phyloP scores from a whole-genome alignment of 2,888 invertebrate genomes.

The Tetramorium bicarinatum region DNA sequence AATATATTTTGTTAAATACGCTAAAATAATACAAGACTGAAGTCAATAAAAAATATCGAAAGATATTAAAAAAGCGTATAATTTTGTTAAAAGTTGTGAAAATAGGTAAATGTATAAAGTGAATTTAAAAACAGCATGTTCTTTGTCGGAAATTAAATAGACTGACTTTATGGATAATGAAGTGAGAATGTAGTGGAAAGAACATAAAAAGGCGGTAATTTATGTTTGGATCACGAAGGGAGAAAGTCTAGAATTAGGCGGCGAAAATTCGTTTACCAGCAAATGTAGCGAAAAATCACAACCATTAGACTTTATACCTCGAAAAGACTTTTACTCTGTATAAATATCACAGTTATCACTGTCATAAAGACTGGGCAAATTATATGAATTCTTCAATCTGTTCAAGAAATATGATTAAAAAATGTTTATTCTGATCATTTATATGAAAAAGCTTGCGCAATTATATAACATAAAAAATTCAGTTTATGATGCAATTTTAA shows the following conservation, averaged over 20 bases:
- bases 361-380: background rate
- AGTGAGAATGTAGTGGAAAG: conserved; percentile 8
- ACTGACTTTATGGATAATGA: conserved; percentile 25
- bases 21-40: background rate
- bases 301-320: conserved; percentile 43
- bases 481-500: background rate
- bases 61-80: background rate
- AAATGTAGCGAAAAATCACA: conserved; percentile 82
- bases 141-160: background rate
- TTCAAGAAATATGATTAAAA: background rate
- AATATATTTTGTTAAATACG: conserved; percentile 3
- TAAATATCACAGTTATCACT: conserved; percentile 14
- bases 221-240: conserved; percentile 9
- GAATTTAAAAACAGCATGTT: conserved; percentile 15
- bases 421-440: background rate
- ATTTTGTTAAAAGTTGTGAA: conserved; percentile 3
- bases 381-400: conserved; percentile 5
- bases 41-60: background rate
- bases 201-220: conserved; percentile 26
- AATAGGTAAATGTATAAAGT: background rate
- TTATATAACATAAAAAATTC: background rate
- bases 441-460: background rate
- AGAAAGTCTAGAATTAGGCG: conserved; percentile 50
- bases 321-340: background rate
- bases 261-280: conserved; percentile 72